These are phyloP conservation scores for Luperina nickerlii DNA, from an alignment of 2,888 invertebrate species.

Conservation along the genomic window DNA sequence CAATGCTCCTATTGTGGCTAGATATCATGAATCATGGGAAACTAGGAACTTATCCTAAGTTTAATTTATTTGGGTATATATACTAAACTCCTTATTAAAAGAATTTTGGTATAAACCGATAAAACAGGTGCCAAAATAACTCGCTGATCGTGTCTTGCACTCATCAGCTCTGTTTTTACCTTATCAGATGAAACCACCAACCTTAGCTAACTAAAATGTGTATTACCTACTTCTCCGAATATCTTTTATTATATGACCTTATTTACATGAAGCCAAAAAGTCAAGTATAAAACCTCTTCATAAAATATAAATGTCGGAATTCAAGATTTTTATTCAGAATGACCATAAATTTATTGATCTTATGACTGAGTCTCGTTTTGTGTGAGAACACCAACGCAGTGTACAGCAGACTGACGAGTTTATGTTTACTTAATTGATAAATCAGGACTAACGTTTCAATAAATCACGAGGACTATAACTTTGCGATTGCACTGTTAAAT, in stretches of 20 bases:
- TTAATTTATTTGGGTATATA: background rate
- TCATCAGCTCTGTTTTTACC: constrained; percentile 7
- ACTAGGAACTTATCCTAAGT: background rate
- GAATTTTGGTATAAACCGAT: background rate
- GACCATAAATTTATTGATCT: constrained; percentile 1
- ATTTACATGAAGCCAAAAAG: background rate
- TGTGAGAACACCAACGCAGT: background rate
- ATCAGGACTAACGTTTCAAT: constrained; percentile 11
- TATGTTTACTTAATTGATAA: constrained; percentile 4
- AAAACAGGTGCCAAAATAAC: constrained; percentile 4
- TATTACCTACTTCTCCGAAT: background rate
- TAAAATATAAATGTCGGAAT: background rate
- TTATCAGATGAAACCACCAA: constrained; percentile 15
- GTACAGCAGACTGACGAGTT: background rate
- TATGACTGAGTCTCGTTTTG: constrained; percentile 4
- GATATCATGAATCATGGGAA: background rate
- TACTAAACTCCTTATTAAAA: background rate
- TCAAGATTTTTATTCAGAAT: background rate
- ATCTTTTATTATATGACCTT: background rate
- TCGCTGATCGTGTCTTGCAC: background rate
- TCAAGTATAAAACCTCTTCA: background rate
- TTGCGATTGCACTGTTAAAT: constrained; percentile 3
- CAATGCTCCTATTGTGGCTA: background rate
- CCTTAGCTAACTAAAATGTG: constrained; percentile 8
- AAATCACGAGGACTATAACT: background rate